A percentile compares a stretch with the other conserved stretches of the same genome.
Evolutionary conservation across 2,888 invertebrate species (phyloP).

Genomic region (Diadromus collaris): DNA sequence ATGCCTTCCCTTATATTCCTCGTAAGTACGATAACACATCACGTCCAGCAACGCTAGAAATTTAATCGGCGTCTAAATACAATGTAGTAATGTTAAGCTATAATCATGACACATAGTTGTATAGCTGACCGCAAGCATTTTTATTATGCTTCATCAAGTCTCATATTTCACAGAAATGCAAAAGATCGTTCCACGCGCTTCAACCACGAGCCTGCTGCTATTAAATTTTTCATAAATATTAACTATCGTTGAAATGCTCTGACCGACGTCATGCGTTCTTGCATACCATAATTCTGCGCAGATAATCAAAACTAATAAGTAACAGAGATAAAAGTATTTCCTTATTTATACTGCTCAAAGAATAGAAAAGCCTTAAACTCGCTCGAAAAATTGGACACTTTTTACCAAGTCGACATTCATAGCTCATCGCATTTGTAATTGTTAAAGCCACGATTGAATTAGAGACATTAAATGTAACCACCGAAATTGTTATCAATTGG

Average conservation of each 20-base stretch:
- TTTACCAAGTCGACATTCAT: not conserved
- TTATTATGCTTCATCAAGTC: not conserved
- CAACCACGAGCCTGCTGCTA: not conserved
- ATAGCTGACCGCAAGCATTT: slow-evolving; percentile 2
- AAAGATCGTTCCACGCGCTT: not conserved
- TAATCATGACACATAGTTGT: not conserved
- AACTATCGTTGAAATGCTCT: not conserved
- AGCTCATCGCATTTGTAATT: not conserved
- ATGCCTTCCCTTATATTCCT: slow-evolving; percentile 93
- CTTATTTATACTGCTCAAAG: not conserved
- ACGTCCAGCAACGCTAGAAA: not conserved
- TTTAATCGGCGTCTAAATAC: not conserved
- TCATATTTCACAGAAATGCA: slow-evolving; percentile 20
- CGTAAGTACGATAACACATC: slow-evolving; percentile 82
- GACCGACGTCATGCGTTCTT: no score
- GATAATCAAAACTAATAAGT: not conserved
- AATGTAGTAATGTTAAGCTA: not conserved
- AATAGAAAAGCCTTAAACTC: not conserved
- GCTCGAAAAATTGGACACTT: not conserved
- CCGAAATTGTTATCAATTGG: slow-evolving; percentile 46
- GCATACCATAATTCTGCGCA: not conserved
- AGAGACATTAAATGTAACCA: slow-evolving; percentile 23
- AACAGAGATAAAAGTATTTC: not conserved
- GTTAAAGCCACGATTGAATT: slow-evolving; percentile 19
- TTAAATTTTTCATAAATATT: not conserved